Conservation (phyloP, 2,797 vertebrate genomes). For the Aplochiton taeniatus region DNA sequence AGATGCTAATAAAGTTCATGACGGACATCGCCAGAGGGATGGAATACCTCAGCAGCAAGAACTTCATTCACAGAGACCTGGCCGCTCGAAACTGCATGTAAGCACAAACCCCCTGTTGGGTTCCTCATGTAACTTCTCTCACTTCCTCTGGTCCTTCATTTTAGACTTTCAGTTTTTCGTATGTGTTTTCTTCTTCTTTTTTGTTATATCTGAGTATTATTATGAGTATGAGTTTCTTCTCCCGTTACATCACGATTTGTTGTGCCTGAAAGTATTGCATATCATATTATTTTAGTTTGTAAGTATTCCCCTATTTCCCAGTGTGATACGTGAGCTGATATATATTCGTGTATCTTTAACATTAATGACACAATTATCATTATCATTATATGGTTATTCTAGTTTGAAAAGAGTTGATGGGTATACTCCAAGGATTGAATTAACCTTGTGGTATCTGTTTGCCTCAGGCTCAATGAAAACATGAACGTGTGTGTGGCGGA, state of each 20-base stretch:
- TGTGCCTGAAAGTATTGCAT: too few species aligned
- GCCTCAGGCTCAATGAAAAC: constrained; percentile 87
- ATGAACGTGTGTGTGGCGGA: constrained; percentile 93
- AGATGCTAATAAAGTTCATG: constrained; percentile 93
- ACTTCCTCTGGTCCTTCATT: constrained; percentile 18
- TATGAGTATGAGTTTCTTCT: too few species aligned
- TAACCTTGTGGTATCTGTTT: too few species aligned
- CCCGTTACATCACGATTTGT: too few species aligned
- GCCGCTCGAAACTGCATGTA: constrained; percentile 94
- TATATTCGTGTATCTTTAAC: too few species aligned
- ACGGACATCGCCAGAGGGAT: constrained; percentile 89
- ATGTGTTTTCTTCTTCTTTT: constrained; percentile 14
- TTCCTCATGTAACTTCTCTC: not conserved
- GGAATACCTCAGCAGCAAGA: constrained; percentile 89
- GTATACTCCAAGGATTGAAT: too few species aligned
- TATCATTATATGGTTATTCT: too few species aligned
- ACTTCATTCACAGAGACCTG: constrained; percentile 90
- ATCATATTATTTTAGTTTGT: too few species aligned
- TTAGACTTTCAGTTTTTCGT: constrained; percentile 19
- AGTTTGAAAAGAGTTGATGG: too few species aligned
- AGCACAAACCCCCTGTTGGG: constrained; percentile 44
- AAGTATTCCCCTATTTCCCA: too few species aligned
- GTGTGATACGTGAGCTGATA: too few species aligned
- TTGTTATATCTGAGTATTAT: not conserved
- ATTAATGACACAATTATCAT: too few species aligned